Evolutionary conservation across 2,888 invertebrate species (phyloP).

Genomic region (Metopia argyrocephala): DNA sequence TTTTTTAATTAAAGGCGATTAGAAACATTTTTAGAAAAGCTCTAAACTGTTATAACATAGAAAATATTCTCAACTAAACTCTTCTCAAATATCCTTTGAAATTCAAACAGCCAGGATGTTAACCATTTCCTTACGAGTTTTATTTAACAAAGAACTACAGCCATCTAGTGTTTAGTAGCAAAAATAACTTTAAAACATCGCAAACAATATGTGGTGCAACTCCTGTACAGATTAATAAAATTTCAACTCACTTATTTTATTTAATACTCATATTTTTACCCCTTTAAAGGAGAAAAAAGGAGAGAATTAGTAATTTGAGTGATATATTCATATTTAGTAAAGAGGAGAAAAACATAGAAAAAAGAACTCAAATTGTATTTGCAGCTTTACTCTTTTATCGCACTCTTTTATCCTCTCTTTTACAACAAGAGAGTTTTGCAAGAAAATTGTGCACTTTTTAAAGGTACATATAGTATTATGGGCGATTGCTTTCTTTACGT

Average conservation of each 20-base stretch:
- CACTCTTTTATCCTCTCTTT: neutral
- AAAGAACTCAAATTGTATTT: neutral
- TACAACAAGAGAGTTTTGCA: neutral
- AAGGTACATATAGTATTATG: neutral
- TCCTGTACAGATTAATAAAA: constrained; percentile 16
- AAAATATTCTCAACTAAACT: neutral
- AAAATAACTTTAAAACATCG: neutral
- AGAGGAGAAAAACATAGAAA: constrained; percentile 33
- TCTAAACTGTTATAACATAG: constrained; percentile 28
- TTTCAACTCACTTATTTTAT: neutral
- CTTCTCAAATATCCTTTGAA: constrained; percentile 9
- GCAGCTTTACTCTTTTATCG: constrained; percentile 17
- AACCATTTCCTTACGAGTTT: neutral
- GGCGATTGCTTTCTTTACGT: neutral
- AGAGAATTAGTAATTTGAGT: neutral
- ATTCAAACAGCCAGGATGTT: constrained; percentile 8
- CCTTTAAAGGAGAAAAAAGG: neutral
- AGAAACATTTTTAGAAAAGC: no score
- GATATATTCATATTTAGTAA: neutral
- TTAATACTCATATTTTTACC: neutral
- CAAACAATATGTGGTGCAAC: neutral
- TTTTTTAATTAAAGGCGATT: no score
- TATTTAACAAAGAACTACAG: no score
- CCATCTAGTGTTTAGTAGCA: constrained; percentile 4
- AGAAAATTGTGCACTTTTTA: neutral